These are phyloP conservation scores for Oscheius sp. DNA, from an alignment of 2,888 invertebrate species.

Conservation along the genomic window DNA sequence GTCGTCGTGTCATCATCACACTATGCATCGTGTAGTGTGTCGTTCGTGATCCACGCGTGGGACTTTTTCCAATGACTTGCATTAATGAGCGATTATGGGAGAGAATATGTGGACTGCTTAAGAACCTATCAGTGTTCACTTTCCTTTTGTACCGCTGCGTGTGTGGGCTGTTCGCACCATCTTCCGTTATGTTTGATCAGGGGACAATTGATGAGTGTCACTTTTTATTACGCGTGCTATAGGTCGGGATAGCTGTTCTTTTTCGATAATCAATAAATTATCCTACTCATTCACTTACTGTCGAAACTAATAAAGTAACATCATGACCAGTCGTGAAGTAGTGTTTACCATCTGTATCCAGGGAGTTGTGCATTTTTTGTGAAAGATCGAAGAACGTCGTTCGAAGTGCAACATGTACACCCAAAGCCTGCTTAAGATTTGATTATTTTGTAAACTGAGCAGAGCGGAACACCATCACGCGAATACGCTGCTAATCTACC, in stretches of 20 bases:
- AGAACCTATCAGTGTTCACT: not conserved
- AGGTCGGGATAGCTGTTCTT: constrained; percentile 17
- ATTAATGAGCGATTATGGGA: constrained; percentile 9
- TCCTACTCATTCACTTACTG: not conserved
- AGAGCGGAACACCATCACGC: not conserved
- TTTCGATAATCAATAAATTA: not conserved
- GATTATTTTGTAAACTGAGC: not conserved
- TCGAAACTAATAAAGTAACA: not conserved
- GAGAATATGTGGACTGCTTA: not conserved
- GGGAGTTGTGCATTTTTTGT: not conserved
- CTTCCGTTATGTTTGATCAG: constrained; percentile 30
- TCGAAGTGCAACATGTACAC: not conserved
- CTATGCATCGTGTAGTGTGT: not conserved
- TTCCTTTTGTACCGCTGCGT: constrained; percentile 13
- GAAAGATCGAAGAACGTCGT: not conserved
- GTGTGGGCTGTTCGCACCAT: constrained; percentile 31
- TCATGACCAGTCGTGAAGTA: constrained; percentile 1
- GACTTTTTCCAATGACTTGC: not conserved
- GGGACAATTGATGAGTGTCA: constrained; percentile 31
- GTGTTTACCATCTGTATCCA: constrained; percentile 11
- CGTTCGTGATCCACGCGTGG: not conserved
- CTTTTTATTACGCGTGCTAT: constrained; percentile 30
- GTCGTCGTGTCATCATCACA: not conserved
- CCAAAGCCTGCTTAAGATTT: not conserved
- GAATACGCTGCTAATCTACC: constrained; percentile 31